These are phyloP conservation scores for Actenoides hombroni DNA, from an alignment of 2,113 vertebrate genomes.

Conservation along the genomic window DNA sequence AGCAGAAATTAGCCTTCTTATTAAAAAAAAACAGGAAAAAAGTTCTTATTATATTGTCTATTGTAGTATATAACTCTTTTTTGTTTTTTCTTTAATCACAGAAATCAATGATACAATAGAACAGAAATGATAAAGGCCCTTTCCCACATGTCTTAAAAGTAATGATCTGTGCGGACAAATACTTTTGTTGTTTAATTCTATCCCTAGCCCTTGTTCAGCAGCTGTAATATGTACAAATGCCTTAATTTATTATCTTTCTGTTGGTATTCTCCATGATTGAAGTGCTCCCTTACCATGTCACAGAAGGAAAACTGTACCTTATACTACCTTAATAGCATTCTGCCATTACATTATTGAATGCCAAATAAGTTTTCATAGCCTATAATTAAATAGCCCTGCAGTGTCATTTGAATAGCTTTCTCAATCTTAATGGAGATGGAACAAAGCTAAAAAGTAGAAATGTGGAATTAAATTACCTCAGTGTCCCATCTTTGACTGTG, in stretches of 20 bases:
- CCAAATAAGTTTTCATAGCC: background rate
- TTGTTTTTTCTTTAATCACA: background rate
- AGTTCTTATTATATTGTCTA: background rate
- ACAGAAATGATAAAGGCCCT: background rate
- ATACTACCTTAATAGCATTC: background rate
- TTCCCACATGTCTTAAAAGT: background rate
- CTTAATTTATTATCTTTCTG: background rate
- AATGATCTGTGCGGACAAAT: background rate
- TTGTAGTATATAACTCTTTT: background rate
- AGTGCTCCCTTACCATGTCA: background rate
- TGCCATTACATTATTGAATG: background rate
- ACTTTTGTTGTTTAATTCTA: background rate
- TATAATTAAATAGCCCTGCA: background rate
- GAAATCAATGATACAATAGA: background rate
- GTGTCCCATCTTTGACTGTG: background rate
- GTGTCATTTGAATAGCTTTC: background rate
- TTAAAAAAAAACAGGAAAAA: background rate
- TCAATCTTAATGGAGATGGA: background rate
- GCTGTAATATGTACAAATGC: background rate
- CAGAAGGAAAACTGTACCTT: background rate
- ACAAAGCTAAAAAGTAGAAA: background rate
- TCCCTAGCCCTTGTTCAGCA: background rate
- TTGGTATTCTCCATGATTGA: background rate
- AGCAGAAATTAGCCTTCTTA: background rate
- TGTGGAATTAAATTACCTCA: background rate